phyloP scores from a whole-genome alignment of 2,888 invertebrate genomes.

The Drosophila borealis region DNA sequence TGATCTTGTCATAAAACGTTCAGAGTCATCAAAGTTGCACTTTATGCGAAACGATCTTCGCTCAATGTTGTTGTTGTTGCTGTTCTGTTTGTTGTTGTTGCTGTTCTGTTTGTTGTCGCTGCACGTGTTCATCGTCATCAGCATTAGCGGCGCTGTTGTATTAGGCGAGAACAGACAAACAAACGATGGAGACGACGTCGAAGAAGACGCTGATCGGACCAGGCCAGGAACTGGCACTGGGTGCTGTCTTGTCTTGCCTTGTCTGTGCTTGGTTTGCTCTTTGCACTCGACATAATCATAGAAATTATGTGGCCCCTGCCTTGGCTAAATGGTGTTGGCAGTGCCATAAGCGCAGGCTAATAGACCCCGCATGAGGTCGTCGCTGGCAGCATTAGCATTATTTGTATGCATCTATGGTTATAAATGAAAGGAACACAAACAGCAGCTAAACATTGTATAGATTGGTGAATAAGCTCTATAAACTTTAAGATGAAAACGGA shows the following conservation, averaged over 20 bases:
- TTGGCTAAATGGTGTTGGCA: constrained; percentile 69
- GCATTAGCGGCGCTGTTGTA: constrained; percentile 75
- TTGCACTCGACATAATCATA: constrained; percentile 71
- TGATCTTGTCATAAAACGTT: constrained; percentile 80
- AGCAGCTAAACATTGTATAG: constrained; percentile 13
- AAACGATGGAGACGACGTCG: constrained; percentile 20
- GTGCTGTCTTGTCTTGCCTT: constrained; percentile 13
- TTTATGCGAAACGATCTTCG: constrained; percentile 75
- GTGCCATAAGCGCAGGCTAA: constrained; percentile 63
- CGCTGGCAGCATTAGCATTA: constrained; percentile 17
- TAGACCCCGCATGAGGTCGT: constrained; percentile 64
- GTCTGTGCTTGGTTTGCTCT: constrained; percentile 43
- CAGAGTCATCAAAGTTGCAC: constrained; percentile 79
- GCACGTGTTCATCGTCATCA: constrained; percentile 78
- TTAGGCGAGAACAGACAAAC: constrained; percentile 74
- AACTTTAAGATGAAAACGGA: constrained; percentile 16
- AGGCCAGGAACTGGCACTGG: constrained; percentile 5
- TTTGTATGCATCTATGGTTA: constrained; percentile 23
- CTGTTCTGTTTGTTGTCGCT: constrained; percentile 44
- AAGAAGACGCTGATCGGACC: constrained; percentile 9
- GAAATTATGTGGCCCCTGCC: constrained; percentile 64
- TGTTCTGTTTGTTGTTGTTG: constrained; percentile 20
- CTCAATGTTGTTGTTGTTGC: constrained; percentile 23
- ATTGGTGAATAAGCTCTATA: constrained; percentile 8
- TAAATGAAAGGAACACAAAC: constrained; percentile 20